phyloP scores from a whole-genome alignment of 2,113 vertebrate species.

The Gallinago paraguaiae region DNA sequence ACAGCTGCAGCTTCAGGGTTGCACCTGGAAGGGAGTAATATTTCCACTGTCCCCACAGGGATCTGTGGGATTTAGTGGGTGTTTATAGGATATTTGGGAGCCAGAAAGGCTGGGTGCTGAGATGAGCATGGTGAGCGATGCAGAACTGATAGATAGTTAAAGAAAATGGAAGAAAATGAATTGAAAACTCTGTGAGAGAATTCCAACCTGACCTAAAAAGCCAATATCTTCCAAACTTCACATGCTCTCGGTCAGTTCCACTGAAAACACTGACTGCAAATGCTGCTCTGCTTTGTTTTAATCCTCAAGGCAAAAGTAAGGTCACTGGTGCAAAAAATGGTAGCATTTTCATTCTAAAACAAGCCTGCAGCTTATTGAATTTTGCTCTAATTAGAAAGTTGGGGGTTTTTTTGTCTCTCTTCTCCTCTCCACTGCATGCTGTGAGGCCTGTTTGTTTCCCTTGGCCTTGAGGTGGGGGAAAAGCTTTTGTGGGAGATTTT shows the following conservation, averaged over 20 bases:
- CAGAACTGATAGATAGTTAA: not conserved
- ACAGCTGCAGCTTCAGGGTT: not conserved
- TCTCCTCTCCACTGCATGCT: not conserved
- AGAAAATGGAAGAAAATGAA: not conserved
- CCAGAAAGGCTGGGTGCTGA: not conserved
- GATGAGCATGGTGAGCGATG: not conserved
- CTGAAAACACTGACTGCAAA: not conserved
- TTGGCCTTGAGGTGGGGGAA: not conserved
- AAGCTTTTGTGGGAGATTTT: not conserved
- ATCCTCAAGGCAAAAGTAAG: constrained; percentile 43
- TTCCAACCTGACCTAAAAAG: not conserved
- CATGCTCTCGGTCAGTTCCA: not conserved
- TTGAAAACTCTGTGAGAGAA: not conserved
- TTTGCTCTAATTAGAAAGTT: constrained; percentile 26
- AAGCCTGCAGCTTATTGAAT: constrained; percentile 33
- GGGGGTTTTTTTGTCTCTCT: not conserved
- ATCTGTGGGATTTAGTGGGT: not conserved
- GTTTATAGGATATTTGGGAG: not conserved
- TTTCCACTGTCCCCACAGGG: not conserved
- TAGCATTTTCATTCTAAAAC: constrained; percentile 54
- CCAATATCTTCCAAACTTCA: not conserved
- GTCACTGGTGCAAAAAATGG: constrained; percentile 17
- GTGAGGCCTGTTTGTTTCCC: not conserved
- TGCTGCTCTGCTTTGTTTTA: constrained; percentile 20
- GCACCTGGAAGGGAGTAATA: not conserved